Evolutionary conservation across 92 coral and sea anemone genomes (phyloP).

Genomic region (Montipora capitata): DNA sequence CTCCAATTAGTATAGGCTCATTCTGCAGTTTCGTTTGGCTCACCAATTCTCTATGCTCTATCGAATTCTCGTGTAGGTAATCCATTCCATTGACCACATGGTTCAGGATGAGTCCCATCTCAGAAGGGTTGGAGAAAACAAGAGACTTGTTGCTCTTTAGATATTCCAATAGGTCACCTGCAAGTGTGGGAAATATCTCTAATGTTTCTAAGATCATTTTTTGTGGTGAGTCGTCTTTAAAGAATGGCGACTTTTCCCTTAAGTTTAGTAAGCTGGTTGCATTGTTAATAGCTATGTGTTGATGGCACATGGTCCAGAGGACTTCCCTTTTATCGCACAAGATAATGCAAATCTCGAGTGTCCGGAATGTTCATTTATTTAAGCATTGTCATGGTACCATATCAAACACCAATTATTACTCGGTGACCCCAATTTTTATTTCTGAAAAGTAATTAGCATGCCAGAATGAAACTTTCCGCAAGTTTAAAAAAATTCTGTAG

Average conservation of each 20-base stretch:
- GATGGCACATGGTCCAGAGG: too few relatives aligned
- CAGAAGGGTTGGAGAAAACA: conserved; percentile 68
- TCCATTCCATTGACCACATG: conserved; percentile 84
- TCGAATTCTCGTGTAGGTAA: conserved; percentile 73
- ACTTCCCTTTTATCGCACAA: too few relatives aligned
- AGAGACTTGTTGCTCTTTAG: conserved; percentile 76
- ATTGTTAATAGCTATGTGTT: too few relatives aligned
- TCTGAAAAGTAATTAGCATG: too few relatives aligned
- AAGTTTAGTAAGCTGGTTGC: too few relatives aligned
- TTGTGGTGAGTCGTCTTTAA: not conserved
- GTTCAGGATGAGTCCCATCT: conserved; percentile 69
- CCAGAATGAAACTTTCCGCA: too few relatives aligned
- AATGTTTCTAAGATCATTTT: not conserved
- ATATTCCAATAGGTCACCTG: conserved; percentile 74
- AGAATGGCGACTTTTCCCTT: too few relatives aligned
- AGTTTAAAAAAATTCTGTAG: too few relatives aligned
- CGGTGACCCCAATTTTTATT: too few relatives aligned
- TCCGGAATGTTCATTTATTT: too few relatives aligned
- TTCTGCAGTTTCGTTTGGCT: not conserved
- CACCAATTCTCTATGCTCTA: conserved; percentile 88
- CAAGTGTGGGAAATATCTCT: not conserved
- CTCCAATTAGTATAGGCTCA: not conserved
- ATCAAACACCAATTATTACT: too few relatives aligned
- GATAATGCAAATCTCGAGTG: not conserved
- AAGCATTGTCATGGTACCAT: too few relatives aligned